These are phyloP conservation scores for Champsocephalus gunnari DNA, from an alignment of 2,797 vertebrate genomes.

Conservation along the genomic window DNA sequence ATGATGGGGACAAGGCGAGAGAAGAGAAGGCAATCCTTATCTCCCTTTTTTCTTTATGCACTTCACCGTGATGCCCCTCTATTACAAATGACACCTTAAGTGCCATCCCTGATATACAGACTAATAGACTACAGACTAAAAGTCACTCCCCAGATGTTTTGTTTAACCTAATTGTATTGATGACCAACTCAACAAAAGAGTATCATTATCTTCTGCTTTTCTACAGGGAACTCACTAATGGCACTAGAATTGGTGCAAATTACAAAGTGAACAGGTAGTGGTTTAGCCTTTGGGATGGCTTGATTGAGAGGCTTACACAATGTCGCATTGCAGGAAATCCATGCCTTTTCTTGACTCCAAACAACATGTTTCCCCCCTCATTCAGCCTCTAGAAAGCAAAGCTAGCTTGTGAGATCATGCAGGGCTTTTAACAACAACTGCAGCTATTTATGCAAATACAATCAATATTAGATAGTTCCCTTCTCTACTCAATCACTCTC, in stretches of 20 bases:
- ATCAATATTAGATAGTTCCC: conserved; percentile 76
- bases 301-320: conserved; percentile 55
- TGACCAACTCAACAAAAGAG: conserved; percentile 53
- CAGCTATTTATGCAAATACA: conserved; percentile 78
- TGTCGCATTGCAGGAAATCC: conserved; percentile 77
- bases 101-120: conserved; percentile 38
- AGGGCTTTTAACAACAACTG: conserved; percentile 74
- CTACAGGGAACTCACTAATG: conserved; percentile 59
- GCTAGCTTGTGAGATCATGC: conserved; percentile 64
- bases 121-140: neutral
- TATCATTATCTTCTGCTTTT: conserved; percentile 48
- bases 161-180: conserved; percentile 51
- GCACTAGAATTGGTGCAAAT: conserved; percentile 73
- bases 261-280: conserved; percentile 52
- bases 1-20: neutral
- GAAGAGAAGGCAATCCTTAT: conserved; percentile 31
- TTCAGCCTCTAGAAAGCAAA: conserved; percentile 45
- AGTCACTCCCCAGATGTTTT: conserved; percentile 52
- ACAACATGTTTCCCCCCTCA: conserved; percentile 50
- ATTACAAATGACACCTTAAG: conserved; percentile 45
- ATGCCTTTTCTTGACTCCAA: conserved; percentile 54
- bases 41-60: conserved; percentile 11
- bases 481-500: conserved; percentile 30
- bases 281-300: conserved; percentile 61
- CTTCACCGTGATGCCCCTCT: conserved; percentile 13